Evolutionary conservation across 2,113 vertebrate species (phyloP).

Genomic region (Poeciliopsis prolifica): DNA sequence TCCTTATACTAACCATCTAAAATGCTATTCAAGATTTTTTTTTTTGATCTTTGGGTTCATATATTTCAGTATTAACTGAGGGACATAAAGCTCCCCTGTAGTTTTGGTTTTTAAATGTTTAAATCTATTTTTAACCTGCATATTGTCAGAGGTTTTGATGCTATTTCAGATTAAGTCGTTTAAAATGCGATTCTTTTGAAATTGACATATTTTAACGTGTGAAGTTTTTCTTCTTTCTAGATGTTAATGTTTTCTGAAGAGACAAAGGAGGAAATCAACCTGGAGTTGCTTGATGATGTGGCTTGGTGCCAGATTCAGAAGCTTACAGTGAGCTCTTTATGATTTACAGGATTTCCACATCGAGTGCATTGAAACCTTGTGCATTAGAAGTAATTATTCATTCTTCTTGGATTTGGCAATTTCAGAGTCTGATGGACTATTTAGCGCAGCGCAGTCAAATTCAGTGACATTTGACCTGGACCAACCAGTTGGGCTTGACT

Average conservation of each 20-base stretch:
- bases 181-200: neutral
- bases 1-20: no score
- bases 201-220: neutral
- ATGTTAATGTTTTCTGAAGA: slow-evolving; percentile 66
- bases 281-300: slow-evolving; percentile 66
- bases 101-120: no score
- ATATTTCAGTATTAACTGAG: no score
- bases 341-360: neutral
- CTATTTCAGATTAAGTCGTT: neutral
- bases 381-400: no score
- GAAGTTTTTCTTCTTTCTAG: slow-evolving; percentile 10
- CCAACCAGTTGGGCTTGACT: no score
- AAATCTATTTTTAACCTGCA: neutral
- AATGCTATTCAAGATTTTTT: no score
- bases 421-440: slow-evolving; percentile 62
- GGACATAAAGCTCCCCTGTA: no score
- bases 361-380: no score
- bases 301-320: slow-evolving; percentile 63
- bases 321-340: slow-evolving; percentile 26
- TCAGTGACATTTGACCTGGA: slow-evolving; percentile 2
- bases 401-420: neutral
- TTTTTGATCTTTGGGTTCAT: no score
- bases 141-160: neutral
- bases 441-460: slow-evolving; percentile 41
- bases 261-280: slow-evolving; percentile 59